Percentiles rank a stretch among this genome's conserved stretches.
Conservation (phyloP, 2,113 vertebrate species). For the Crocuta crocuta region DNA sequence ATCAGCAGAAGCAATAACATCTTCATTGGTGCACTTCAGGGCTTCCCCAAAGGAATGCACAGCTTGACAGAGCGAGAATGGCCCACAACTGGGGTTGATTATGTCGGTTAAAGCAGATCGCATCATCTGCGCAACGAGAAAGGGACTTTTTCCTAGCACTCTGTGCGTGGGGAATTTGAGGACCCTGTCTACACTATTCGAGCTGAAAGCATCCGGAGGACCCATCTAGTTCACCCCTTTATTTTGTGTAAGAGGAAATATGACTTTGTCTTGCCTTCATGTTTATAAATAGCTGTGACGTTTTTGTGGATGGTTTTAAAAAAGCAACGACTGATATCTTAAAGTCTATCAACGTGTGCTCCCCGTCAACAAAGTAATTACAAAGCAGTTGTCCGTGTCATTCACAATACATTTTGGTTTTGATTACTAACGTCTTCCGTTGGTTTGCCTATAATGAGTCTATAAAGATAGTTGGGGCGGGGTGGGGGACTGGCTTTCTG, state of each 20-base stretch:
- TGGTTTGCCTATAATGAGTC: neutral
- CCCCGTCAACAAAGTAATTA: neutral
- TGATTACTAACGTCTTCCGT: neutral
- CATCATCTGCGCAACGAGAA: neutral
- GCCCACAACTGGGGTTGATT: slow-evolving; percentile 68
- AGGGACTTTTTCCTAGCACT: slow-evolving; percentile 17
- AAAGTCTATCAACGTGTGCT: neutral
- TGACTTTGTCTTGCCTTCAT: neutral
- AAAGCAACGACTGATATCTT: neutral
- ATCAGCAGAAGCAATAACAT: neutral
- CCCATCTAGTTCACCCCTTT: neutral
- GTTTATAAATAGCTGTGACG: neutral
- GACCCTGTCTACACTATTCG: neutral
- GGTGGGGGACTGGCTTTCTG: no score
- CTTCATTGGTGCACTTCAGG: slow-evolving; percentile 47
- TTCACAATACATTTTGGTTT: neutral
- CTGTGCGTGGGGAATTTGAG: neutral
- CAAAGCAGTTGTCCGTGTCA: neutral
- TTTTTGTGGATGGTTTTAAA: slow-evolving; percentile 30
- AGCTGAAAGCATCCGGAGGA: neutral
- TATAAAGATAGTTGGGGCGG: neutral
- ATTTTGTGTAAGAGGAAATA: neutral
- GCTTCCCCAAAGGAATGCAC: slow-evolving; percentile 78
- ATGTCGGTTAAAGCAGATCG: slow-evolving; percentile 68
- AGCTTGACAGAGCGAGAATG: slow-evolving; percentile 32